Base-by-base conservation (phyloP, 2,113 vertebrate genomes). In the Sminthopsis crassicaudata region DNA sequence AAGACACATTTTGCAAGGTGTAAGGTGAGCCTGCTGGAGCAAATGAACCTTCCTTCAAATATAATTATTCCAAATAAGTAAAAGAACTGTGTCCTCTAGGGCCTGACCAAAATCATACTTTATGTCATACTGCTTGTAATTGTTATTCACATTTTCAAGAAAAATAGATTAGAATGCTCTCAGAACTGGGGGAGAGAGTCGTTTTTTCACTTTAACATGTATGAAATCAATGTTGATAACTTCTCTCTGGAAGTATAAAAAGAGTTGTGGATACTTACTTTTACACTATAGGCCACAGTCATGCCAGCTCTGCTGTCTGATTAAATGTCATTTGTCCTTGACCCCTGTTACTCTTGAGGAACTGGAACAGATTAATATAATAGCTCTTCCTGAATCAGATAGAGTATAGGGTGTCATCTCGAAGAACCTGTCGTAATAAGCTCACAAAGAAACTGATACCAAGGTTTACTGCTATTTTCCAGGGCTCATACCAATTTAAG, bases 261-360 rank as follows among this genome's bases (percentile, higher is more conserved):
- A 50, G 93, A 42, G 30, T 90, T 92, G 48, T 26, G 3, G 89
- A 19, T 46, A 2, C 46, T 90, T 96, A 51, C 54, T 94, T 91
- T 46, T 91, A 90, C 91, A 48, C 60, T 90, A 27, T 88, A 92
- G 48, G 92, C 93, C 36, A 0, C 46, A 46, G 51, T 95, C 91
- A 42, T 46, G 95, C n/a, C 53, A 91, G 50, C 91, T 89, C 27
- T 42, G 51, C 42, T 93, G 52, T 95, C 22, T 24, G 90, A 93
- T 94, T 55, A 90, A 51, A 92, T 97, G 46, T 60, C 93, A 46
- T 91, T 92, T 96, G 93, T 92, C 94, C 91, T 96, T 97, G 48
- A 96, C 88, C 96, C 84, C 16, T 54, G 25, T 95, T 96, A 22
- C 89, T 97, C 55, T 30, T 88, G 84, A 36, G 27, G 94, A 89